Conservation (phyloP, 37 sponge, comb jelly and placozoan genomes). For the Chondrosia reniformis region DNA sequence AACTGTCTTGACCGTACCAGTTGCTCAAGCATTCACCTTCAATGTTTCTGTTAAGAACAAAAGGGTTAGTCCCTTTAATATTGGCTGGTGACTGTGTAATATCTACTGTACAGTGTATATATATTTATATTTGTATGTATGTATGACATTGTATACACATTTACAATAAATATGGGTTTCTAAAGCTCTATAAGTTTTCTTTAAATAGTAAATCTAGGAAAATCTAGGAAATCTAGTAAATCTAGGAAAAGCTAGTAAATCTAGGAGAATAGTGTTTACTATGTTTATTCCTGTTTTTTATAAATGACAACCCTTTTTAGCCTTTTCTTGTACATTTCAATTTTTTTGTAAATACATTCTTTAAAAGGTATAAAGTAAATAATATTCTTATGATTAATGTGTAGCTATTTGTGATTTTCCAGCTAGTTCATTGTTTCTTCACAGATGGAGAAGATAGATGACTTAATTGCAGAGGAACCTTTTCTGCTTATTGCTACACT, state of each 20-base stretch:
- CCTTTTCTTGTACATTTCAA: too few species aligned
- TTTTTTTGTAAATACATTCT: too few species aligned
- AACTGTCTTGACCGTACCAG: neutral
- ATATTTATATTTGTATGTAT: neutral
- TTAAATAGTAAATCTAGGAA: too few species aligned
- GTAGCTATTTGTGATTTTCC: neutral
- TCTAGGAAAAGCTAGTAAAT: too few species aligned
- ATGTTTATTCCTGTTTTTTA: too few species aligned
- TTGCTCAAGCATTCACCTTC: slow-evolving; percentile 16
- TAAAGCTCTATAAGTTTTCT: too few species aligned
- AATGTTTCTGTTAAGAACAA: neutral
- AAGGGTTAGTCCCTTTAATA: neutral
- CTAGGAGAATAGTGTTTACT: too few species aligned
- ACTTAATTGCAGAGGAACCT: neutral
- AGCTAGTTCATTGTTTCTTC: neutral
- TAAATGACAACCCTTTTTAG: too few species aligned
- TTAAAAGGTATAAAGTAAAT: too few species aligned
- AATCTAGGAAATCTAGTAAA: too few species aligned
- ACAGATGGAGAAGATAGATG: neutral
- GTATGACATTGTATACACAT: neutral
- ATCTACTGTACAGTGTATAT: neutral
- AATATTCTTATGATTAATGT: too few species aligned
- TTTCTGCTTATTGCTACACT: neutral
- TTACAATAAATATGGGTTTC: too few species aligned
- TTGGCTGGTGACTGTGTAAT: neutral